Evolutionary conservation across 2,797 vertebrate genomes (phyloP), one percentile per base, ranked within the genome.

Genomic region (Macropus fuliginosus): DNA sequence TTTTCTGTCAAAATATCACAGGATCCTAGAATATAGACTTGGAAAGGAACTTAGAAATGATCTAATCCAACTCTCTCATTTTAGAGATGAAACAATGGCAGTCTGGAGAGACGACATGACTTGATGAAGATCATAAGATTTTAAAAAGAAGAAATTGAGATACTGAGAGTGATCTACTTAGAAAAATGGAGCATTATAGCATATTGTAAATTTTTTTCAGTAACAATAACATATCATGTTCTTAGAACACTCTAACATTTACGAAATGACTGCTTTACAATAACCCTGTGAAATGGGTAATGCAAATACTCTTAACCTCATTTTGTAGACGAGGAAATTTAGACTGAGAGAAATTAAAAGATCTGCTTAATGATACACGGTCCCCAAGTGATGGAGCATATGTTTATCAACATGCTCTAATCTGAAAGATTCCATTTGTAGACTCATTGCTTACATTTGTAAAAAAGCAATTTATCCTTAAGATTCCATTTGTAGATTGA

Each of bases 101-200:
- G 1, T 87, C 40, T 46, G 9, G 40, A 27, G 3, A 50, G 8
- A 21, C 0, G 24, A 8, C 24, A 27, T 81, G 18, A 46, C 74
- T 81, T 81, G 46, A 9, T 14, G 13, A 87, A 87, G 66, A 81
- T 46, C 24, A 28, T 50, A 87, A 87, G 40, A 87, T 87, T 87
- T 11, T 11, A 87, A 46, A 81, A 46, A 81, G 66, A 24, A 46
- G 74, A 24, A 46, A 81, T 12, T 50, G 40, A 87, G 40, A 87
- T 87, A 27, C 56, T 94, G 14, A 31, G 94, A 93, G 1, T 92
- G 95, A 50, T 92, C 55, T 97, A 14, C 95, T 96, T 97, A 92
- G 98, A 94, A 27, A 95, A 96, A 56, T 93, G 8, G 18, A 96
- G 50, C 1, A 31, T 87, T 87, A 40, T 46, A 50, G 40, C 21